Evolutionary conservation across 92 coral and sea anemone genomes (phyloP).

Genomic region (Muricea muricata): DNA sequence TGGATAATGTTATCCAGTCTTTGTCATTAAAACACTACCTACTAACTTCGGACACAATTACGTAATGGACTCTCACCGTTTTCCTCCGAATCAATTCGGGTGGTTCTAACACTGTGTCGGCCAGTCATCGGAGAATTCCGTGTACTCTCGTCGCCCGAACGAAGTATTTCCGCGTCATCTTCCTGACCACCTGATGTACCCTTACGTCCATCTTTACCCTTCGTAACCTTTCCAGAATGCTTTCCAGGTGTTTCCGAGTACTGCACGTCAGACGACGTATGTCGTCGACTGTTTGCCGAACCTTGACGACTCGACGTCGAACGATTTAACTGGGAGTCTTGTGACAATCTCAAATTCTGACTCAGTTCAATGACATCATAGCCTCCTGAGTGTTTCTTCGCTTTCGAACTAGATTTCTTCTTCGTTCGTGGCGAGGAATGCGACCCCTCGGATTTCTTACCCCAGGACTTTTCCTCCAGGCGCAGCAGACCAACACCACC

Average conservation of each 20-base stretch:
- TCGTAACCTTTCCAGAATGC: not conserved
- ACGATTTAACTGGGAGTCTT: not conserved
- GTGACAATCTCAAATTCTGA: not conserved
- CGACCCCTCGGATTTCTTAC: conserved; percentile 10
- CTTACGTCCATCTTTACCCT: not conserved
- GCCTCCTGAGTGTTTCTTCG: not conserved
- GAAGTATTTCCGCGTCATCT: conserved; percentile 6
- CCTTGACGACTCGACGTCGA: conserved; percentile 8
- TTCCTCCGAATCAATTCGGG: conserved; percentile 21
- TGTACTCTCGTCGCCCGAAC: conserved; percentile 8
- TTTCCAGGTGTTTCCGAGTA: not conserved
- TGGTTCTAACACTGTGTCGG: not conserved
- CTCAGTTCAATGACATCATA: not conserved
- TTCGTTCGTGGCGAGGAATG: conserved; percentile 20
- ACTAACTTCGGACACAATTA: no score
- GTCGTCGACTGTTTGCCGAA: conserved; percentile 23
- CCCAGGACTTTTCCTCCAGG: conserved; percentile 18
- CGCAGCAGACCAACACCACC: conserved; percentile 14
- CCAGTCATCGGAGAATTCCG: not conserved
- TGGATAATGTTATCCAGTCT: no score
- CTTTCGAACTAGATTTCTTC: conserved; percentile 31
- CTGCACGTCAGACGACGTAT: conserved; percentile 1
- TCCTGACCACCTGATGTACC: conserved; percentile 6
- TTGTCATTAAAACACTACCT: no score
- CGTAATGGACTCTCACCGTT: not conserved